Evolutionary conservation across 53 echinoderm and acorn worm genomes (phyloP), one percentile per base, ranked within the genome.

Genomic region (Astropecten irregularis): DNA sequence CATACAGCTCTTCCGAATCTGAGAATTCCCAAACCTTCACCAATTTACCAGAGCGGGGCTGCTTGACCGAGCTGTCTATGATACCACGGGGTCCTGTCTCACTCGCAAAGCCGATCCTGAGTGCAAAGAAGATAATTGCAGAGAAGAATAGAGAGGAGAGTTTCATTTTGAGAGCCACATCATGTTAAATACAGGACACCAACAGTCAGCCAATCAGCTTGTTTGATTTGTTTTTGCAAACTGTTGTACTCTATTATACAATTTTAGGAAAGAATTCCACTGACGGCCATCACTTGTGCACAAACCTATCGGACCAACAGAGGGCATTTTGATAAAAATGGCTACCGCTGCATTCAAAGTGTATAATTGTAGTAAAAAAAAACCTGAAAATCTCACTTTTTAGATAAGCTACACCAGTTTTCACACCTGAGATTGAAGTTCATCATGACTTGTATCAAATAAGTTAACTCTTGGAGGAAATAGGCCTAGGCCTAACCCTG

Each of bases 41-140:
- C 39, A 86, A 62, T 77, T 91, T 94, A 23, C 79, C 85, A 0
- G 96, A 91, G 40, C 89, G 89, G 21, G 94, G 81, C 60, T 88
- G 74, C 69, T 91, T 94, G 37, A 96, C 82, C 51, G 84, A 87
- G 79, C 91, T 93, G 42, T 87, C 87, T 19, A 96, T 87, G 35
- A 92, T 89, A 40, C 91, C 91, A 73, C 96, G 89, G 25, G 96
- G 96, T 68, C 91, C 89, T 26, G 89, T 86, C 49, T 96, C 96
- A 53, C 93, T 88, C 25, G 96, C 93, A 94, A 94, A 96, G 16
- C 96, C 96, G 83, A 96, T 86, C n/a, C 68, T 70, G 39, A 15
- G 16, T 47, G n/a, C 55, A 10, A 48, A 29, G 5, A 6, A 54
- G 21, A 18, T 49, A 30, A 50, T 40, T 19, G 15, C 18, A 1